Evolutionary conservation across 2,888 invertebrate genomes (phyloP).

Genomic region (Tetropium fuscum): DNA sequence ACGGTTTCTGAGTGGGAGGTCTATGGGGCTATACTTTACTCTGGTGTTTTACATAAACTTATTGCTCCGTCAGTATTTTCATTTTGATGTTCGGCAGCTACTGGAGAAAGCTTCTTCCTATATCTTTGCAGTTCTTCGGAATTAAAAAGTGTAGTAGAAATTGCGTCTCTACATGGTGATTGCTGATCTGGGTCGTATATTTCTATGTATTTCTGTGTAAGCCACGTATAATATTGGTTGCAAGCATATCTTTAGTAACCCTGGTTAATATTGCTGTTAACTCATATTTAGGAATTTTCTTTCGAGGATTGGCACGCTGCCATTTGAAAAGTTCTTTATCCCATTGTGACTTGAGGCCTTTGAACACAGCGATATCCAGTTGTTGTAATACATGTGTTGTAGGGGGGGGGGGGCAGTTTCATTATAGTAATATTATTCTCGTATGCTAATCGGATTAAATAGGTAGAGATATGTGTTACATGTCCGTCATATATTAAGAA

Average conservation of each 20-base stretch:
- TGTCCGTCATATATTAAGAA: slow-evolving; percentile 41
- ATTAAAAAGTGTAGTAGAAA: neutral
- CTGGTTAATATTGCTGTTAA: neutral
- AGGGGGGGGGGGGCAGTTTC: slow-evolving; percentile 28
- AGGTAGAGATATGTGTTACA: slow-evolving; percentile 45
- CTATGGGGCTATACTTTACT: neutral
- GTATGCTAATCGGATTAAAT: slow-evolving; percentile 42
- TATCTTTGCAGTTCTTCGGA: neutral
- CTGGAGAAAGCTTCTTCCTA: too few relatives aligned
- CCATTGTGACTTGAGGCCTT: slow-evolving; percentile 28
- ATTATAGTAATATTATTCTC: slow-evolving; percentile 33
- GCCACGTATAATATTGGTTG: neutral
- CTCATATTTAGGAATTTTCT: slow-evolving; percentile 32
- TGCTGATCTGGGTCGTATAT: neutral
- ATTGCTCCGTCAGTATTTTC: too few relatives aligned
- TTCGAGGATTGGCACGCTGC: slow-evolving; percentile 34
- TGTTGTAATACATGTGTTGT: slow-evolving; percentile 15
- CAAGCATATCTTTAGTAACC: neutral
- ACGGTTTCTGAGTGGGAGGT: neutral
- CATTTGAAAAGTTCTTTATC: slow-evolving; percentile 35
- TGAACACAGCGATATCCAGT: slow-evolving; percentile 35
- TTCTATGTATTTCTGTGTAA: neutral
- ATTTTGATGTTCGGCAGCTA: too few relatives aligned
- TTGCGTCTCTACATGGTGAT: neutral
- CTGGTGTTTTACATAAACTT: neutral